A percentile compares a stretch with the other conserved stretches of the same genome.
Conservation (phyloP, 1,140 invertebrate genomes). For the Hetaerina americana region DNA sequence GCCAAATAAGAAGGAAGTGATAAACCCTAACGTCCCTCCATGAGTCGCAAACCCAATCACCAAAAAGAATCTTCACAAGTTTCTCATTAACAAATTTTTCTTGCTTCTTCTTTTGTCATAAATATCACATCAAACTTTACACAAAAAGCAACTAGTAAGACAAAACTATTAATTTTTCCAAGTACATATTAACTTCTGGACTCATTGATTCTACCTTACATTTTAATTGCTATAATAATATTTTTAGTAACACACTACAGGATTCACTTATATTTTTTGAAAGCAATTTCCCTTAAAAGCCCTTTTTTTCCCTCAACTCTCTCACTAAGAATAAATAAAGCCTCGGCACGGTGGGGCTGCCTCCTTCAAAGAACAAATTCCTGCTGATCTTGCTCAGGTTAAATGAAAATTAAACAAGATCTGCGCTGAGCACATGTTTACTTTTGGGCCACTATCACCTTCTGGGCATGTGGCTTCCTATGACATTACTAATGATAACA, state of each 20-base stretch:
- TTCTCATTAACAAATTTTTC: neutral
- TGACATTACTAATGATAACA: no score
- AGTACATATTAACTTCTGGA: constrained; percentile 1
- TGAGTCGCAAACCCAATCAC: neutral
- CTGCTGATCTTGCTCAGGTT: neutral
- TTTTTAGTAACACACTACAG: neutral
- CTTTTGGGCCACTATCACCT: no score
- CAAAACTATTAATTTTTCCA: neutral
- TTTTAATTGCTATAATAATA: neutral
- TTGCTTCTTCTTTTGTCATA: neutral
- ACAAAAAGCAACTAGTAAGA: neutral
- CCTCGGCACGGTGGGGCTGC: neutral
- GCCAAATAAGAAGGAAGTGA: neutral
- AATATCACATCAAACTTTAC: neutral
- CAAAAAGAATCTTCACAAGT: neutral
- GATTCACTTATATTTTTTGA: neutral
- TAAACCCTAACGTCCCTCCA: neutral
- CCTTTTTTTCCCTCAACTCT: neutral
- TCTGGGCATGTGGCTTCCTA: no score
- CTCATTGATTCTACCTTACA: neutral
- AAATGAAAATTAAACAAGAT: no score
- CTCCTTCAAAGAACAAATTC: neutral
- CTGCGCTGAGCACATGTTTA: no score
- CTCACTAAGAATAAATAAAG: neutral
- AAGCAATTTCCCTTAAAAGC: neutral